Base-by-base conservation (phyloP, 1,140 invertebrate genomes). In the Anadara kagoshimensis region DNA sequence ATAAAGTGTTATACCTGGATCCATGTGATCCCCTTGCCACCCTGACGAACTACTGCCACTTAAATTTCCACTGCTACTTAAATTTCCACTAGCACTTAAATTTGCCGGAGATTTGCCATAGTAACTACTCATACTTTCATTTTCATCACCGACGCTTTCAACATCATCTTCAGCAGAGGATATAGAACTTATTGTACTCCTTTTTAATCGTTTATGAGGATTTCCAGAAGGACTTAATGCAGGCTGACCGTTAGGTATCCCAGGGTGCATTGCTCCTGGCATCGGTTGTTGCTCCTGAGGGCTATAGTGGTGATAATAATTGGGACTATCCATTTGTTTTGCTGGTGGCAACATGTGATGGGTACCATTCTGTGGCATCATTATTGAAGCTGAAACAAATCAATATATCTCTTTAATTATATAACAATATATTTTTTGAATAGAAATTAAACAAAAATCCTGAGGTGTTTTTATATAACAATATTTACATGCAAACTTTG, bases 271-370 rank as follows among this genome's bases (percentile, higher is more conserved):
- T 78, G 53, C 76, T 76, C 51, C 29, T 36, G 29, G 29, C 29
- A 36, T 36, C 7, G 29, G 29, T 36, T 36, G 29, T 36, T 79
- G 78, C 53, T 73, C 58, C 79, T 94, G 93, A 79, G 95, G 94
- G 90, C 97, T 97, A 91, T 95, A 97, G 84, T 94, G 96, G 90
- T 95, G 96, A 90, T 97, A 97, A 90, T 96, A 96, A 58, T 93
- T 92, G 80, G 94, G 93, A 96, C 96, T 91, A 96, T 93, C 92
- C 97, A 97, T 87, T 96, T 97, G 85, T 93, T 93, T 85, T 65
- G 76, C 77, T 22, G 78, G 76, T 14, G 81, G 75, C 67, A 82
- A 69, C 80, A 86, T 85, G 12, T 75, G 69, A 49, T 85, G 83
- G 36, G 94, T 92, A 83, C 94, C 94, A 87, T 93, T 94, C 63